Conservation (phyloP, 2,888 invertebrate genomes). For the Argyra leucocephala region DNA sequence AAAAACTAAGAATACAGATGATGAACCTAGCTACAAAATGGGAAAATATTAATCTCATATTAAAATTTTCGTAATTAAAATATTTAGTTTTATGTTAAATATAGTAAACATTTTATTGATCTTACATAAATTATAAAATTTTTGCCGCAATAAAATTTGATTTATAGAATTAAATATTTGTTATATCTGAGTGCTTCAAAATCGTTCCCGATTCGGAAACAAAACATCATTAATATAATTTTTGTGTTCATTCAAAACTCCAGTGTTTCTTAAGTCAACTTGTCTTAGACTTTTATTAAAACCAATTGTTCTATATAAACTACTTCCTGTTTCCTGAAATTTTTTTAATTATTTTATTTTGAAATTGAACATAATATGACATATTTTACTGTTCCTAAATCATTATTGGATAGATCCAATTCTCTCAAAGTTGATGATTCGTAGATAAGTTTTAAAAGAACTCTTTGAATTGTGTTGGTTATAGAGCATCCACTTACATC, state of each 20-base stretch:
- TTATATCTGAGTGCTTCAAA: not conserved
- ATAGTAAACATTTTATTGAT: too few relatives aligned
- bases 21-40: conserved; percentile 57
- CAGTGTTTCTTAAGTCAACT: conserved; percentile 38
- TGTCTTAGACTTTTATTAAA: conserved; percentile 33
- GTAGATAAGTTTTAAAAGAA: conserved; percentile 36
- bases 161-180: too few relatives aligned
- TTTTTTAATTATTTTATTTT: not conserved
- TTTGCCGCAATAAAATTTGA: too few relatives aligned
- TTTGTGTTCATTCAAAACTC: conserved; percentile 30
- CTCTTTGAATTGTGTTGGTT: conserved; percentile 31
- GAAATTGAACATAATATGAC: not conserved
- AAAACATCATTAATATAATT: conserved; percentile 29
- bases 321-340: conserved; percentile 35
- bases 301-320: conserved; percentile 35
- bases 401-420: conserved; percentile 37
- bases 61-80: too few relatives aligned
- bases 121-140: too few relatives aligned
- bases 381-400: conserved; percentile 32
- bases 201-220: not conserved
- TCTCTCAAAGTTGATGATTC: conserved; percentile 31
- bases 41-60: conserved; percentile 49
- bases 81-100: too few relatives aligned
- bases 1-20: conserved; percentile 50
- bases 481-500: conserved; percentile 37